Percentiles rank a stretch among this genome's conserved stretches.
phyloP scores from a whole-genome alignment of 2,797 vertebrate species.

The Hemitrygon akajei region DNA sequence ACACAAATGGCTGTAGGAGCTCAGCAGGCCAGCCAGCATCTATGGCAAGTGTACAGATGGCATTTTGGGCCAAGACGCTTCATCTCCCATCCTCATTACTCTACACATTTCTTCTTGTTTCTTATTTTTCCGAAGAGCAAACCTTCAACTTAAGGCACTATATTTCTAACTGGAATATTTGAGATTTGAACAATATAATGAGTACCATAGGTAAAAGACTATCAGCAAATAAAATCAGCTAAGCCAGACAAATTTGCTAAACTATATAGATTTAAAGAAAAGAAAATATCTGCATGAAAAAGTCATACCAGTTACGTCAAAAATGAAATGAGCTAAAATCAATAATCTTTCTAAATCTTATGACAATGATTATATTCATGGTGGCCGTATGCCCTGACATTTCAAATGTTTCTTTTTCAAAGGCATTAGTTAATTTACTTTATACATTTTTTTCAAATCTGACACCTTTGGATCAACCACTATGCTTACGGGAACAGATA shows the following conservation, averaged over 20 bases:
- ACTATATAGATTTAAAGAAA: background rate
- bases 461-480: background rate
- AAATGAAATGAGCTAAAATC: background rate
- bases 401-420: background rate
- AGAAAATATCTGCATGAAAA: background rate
- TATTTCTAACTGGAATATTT: background rate
- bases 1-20: no score
- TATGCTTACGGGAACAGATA: background rate
- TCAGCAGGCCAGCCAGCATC: no score
- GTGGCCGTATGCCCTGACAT: background rate
- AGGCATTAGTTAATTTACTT: background rate
- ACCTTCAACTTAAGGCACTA: background rate
- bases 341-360: background rate
- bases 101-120: background rate
- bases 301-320: background rate
- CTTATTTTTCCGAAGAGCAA: background rate
- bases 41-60: no score
- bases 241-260: background rate
- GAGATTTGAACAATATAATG: background rate
- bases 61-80: no score
- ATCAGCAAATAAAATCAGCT: background rate
- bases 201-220: background rate
- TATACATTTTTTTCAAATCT: background rate
- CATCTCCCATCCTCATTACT: background rate
- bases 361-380: background rate